Conservation (phyloP, 2,888 invertebrate species). For the Phanerotoma sp. region DNA sequence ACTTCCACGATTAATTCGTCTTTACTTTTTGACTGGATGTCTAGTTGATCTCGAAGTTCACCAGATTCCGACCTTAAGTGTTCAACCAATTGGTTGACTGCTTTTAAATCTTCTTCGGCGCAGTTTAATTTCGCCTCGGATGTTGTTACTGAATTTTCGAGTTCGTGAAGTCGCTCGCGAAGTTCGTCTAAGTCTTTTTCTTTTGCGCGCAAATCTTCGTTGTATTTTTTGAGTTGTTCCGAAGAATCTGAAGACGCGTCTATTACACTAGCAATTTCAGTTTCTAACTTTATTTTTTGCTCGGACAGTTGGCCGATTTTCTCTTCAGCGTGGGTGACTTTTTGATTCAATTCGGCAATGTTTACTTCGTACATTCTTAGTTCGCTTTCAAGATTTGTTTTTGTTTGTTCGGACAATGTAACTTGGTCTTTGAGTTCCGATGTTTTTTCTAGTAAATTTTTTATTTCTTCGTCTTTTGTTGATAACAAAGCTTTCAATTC, state of each 20-base stretch:
- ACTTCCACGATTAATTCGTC: slow-evolving; percentile 32
- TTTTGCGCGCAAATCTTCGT: slow-evolving; percentile 50
- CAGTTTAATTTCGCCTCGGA: slow-evolving; percentile 38
- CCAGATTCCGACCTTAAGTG: slow-evolving; percentile 38
- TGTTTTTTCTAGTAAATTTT: slow-evolving; percentile 46
- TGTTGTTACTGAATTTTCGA: slow-evolving; percentile 39
- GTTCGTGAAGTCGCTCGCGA: slow-evolving; percentile 39
- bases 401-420: slow-evolving; percentile 47
- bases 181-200: slow-evolving; percentile 53
- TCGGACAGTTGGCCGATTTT: slow-evolving; percentile 63
- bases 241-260: slow-evolving; percentile 65
- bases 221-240: slow-evolving; percentile 54
- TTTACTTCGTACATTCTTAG: slow-evolving; percentile 43
- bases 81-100: slow-evolving; percentile 31
- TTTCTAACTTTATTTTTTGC: slow-evolving; percentile 65
- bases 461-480: slow-evolving; percentile 50
- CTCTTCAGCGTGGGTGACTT: slow-evolving; percentile 61
- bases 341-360: slow-evolving; percentile 61
- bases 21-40: slow-evolving; percentile 34
- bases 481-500: slow-evolving; percentile 44
- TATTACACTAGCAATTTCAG: slow-evolving; percentile 64
- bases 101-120: slow-evolving; percentile 35
- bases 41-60: slow-evolving; percentile 36
- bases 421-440: slow-evolving; percentile 49
- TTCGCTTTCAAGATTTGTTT: slow-evolving; percentile 49